Base-by-base conservation (phyloP, 1,140 invertebrate species). In the Dendroctonus ponderosae region DNA sequence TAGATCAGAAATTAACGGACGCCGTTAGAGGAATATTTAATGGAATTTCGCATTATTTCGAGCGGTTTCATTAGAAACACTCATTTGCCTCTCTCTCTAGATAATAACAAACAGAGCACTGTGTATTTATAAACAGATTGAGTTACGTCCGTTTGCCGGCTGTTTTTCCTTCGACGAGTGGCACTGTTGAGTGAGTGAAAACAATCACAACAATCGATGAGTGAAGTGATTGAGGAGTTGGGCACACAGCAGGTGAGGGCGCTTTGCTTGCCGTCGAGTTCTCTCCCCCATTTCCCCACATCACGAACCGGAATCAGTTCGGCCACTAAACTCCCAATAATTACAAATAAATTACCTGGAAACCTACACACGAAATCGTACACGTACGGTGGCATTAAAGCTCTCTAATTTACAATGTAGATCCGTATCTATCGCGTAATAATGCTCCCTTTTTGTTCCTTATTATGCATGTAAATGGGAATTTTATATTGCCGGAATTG, bases 401-500 rank as follows among this genome's bases (percentile, higher is more conserved):
- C 40, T 65, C 66, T 59, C 64, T 67, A 70, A 72, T 72, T 65
- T 64, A 62, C 41, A 56, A 68, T 73, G 71, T 74, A 72, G 72
- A 74, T 74, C 61, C 38, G 56, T 74, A 74, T 74, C 62, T 49
- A 56, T 57, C 52, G 62, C 72, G 69, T 43, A 62, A 44, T 74
- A 74, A 74, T 74, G 68, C 69, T 66, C 72, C 54, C 67, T 66
- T 71, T 72, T 74, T 74, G 49, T 72, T 72, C 53, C 64, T 71
- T 72, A 74, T 74, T 74, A 74, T 72, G 59, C 72, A 74, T 74
- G 71, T 68, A 74, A 74, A 74, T 74, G 69, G 67, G 61, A 62
- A 66, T 71, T 74, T 74, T 74, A 74, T 74, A 74, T 71, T 64
- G 69, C 72, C 58, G 67, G 69, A 72, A 69, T 26, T 26, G 26